Evolutionary conservation across 1,140 invertebrate species (phyloP).

Genomic region (Anastatus disparis): DNA sequence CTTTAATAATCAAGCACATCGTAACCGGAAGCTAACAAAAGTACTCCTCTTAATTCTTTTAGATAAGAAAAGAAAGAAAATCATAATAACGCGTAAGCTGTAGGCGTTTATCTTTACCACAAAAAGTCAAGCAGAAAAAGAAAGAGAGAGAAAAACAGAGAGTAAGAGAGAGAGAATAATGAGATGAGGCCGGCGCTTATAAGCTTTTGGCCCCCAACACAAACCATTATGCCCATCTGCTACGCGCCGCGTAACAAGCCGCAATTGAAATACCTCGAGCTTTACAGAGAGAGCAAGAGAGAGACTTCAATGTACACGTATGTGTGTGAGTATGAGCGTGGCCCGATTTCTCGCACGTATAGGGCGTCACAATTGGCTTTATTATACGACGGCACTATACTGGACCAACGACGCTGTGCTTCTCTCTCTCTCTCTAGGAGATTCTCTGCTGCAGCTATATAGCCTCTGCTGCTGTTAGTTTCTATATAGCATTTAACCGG

Average conservation of each 20-base stretch:
- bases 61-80: no score
- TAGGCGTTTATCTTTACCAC: no score
- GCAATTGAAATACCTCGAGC: constrained; percentile 59
- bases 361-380: constrained; percentile 54
- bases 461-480: no score
- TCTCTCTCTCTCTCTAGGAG: neutral
- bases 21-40: no score
- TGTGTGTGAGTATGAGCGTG: neutral
- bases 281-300: constrained; percentile 6
- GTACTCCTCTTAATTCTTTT: no score
- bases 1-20: no score
- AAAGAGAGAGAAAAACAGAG: neutral
- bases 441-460: no score
- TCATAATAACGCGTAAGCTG: no score
- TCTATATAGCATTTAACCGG: no score
- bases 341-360: constrained; percentile 53
- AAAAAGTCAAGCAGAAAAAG: no score
- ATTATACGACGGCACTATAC: constrained; percentile 41
- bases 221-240: constrained; percentile 59
- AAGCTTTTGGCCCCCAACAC: neutral
- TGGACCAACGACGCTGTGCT: neutral
- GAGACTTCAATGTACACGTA: neutral
- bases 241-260: constrained; percentile 52
- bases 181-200: constrained; percentile 29
- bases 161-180: neutral